Evolutionary conservation across 2,113 vertebrate genomes (phyloP).

Genomic region (Hiodon alosoides): DNA sequence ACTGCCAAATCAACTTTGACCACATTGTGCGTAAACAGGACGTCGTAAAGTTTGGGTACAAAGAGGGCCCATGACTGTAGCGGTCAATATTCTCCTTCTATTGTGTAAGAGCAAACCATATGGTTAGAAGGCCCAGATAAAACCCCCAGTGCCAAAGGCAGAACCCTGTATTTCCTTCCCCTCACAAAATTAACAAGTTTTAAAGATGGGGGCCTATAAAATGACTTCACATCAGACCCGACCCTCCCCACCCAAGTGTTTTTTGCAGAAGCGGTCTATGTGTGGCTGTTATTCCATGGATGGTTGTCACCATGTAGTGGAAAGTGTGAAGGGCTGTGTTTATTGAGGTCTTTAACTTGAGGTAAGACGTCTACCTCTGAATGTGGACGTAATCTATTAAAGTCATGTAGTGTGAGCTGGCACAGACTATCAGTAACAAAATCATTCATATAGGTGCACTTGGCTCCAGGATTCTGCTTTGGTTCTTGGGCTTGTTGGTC

Average conservation of each 20-base stretch:
- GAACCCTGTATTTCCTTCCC: background rate
- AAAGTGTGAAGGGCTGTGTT: background rate
- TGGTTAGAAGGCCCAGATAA: background rate
- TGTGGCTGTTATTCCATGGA: no score
- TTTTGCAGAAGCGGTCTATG: no score
- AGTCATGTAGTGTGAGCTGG: background rate
- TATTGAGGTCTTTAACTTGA: background rate
- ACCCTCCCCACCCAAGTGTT: background rate
- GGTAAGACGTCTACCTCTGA: background rate
- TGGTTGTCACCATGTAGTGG: no score
- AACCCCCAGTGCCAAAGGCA: background rate
- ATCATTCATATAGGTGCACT: constrained; percentile 19
- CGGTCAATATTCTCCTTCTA: background rate
- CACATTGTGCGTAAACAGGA: background rate
- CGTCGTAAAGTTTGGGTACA: background rate
- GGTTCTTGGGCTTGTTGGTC: background rate
- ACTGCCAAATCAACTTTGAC: background rate
- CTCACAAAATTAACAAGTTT: background rate
- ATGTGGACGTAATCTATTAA: background rate
- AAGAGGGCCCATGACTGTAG: constrained; percentile 5
- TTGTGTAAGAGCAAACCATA: constrained; percentile 5
- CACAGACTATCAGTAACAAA: constrained; percentile 19
- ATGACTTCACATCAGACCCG: background rate
- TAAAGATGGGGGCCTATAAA: background rate
- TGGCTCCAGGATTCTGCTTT: constrained; percentile 27